Evolutionary conservation across 2,113 vertebrate species (phyloP).

Genomic region (Tringa solitaria): DNA sequence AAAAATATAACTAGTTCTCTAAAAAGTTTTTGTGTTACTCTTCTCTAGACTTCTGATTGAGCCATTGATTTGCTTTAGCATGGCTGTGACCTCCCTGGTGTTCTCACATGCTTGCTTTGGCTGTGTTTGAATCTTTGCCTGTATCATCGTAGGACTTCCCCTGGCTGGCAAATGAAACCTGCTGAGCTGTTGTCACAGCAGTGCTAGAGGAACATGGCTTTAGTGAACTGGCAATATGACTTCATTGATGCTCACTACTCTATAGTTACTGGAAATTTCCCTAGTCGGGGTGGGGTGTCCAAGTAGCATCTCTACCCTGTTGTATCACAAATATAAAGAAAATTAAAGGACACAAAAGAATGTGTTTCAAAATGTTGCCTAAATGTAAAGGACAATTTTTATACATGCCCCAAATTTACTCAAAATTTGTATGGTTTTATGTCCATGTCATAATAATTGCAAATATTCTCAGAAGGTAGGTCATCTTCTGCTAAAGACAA

Average conservation of each 20-base stretch:
- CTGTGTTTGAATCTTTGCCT: neutral
- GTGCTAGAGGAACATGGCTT: neutral
- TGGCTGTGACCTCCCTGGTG: neutral
- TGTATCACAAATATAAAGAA: neutral
- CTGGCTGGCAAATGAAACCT: neutral
- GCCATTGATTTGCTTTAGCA: neutral
- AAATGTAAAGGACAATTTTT: neutral
- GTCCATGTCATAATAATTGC: neutral
- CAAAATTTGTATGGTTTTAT: neutral
- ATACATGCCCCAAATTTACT: neutral
- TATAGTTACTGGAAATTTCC: neutral
- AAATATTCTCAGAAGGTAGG: neutral
- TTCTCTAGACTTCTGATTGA: neutral
- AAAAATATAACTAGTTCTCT: neutral
- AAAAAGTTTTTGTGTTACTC: neutral
- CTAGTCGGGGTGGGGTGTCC: neutral
- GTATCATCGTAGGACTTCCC: neutral
- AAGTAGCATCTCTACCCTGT: accelerated
- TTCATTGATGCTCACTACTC: accelerated
- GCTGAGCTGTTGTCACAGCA: neutral
- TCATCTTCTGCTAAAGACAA: neutral
- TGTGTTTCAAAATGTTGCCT: neutral
- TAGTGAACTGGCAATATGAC: neutral
- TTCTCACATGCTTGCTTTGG: neutral
- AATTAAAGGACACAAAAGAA: neutral